Base-by-base conservation (phyloP, 2,888 invertebrate genomes). In the Rhagophthalmus giganteus region DNA sequence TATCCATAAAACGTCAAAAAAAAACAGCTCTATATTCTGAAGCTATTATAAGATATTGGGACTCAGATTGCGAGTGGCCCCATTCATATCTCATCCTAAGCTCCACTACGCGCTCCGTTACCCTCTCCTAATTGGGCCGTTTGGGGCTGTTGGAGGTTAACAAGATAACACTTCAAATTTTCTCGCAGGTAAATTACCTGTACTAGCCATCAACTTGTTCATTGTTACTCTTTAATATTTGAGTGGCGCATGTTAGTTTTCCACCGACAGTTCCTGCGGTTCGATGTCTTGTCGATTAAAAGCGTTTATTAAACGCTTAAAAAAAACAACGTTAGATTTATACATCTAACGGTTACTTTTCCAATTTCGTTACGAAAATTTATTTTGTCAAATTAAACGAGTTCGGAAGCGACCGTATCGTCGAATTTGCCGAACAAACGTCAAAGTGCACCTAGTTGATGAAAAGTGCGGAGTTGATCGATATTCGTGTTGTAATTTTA, bases 71-170 rank as follows among this genome's bases (percentile, higher is more conserved):
- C 54, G 52, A 57, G 49, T 52, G 58, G 55, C 59, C 63, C 59
- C 63, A 63, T 64, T 66, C 64, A 64, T 66, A 67, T 62, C 64
- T 62, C 59, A 60, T 56, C 58, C 57, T 56, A 49, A 42, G 49
- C 55, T 58, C 55, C 60, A 60, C 61, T 61, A 62, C 61, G 44
- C 63, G 63, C 61, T 65, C 65, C 65, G 65, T 66, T 67, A 65
- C 65, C 65, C 60, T 58, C 60, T 51, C 63, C 66, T 69, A 69
- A 69, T 69, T 69, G 69, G 68, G 59, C 66, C 63, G 62, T 67
- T 65, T 65, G 65, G 64, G 63, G 64, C 57, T 64, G 62, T 63
- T 63, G 60, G 62, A 53, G 65, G 64, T 66, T 67, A 67, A 66
- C 66, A 65, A 67, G 65, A 66, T 67, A 66, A 67, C 66, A 65